Conservation (phyloP, 2,888 invertebrate genomes). For the Metacarcinus magister region DNA sequence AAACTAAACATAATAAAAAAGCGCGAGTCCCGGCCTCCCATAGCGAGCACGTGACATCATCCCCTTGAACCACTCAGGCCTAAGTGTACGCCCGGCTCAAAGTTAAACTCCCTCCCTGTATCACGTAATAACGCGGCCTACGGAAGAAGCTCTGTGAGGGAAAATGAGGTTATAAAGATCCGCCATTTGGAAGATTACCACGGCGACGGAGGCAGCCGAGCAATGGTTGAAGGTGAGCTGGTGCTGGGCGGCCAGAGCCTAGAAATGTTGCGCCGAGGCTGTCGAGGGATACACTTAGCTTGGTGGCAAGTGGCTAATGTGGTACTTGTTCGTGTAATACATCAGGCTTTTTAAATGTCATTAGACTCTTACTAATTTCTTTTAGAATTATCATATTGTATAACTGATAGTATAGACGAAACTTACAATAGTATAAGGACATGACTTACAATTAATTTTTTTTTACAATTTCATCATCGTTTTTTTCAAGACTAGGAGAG, state of each 20-base stretch:
- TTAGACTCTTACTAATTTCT: background rate
- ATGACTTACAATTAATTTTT: background rate
- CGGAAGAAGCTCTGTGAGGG: slow-evolving; percentile 52
- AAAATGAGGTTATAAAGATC: slow-evolving; percentile 61
- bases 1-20: background rate
- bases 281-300: background rate
- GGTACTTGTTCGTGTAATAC: background rate
- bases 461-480: background rate
- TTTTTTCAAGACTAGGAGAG: no score
- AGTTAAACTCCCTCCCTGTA: slow-evolving; percentile 38
- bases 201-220: slow-evolving; percentile 4
- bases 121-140: slow-evolving; percentile 62
- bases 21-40: background rate
- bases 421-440: background rate
- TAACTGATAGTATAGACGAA: background rate
- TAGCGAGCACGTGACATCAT: slow-evolving; percentile 26
- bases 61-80: slow-evolving; percentile 64
- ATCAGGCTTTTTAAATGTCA: background rate
- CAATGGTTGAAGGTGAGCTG: background rate
- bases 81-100: slow-evolving; percentile 6
- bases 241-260: background rate
- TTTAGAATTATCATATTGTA: background rate
- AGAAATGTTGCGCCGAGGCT: background rate
- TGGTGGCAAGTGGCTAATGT: background rate
- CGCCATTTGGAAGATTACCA: slow-evolving; percentile 66